A percentile compares a stretch with the other conserved stretches of the same genome.
Conservation (phyloP, 2,888 invertebrate genomes). For the Eutolmus rufibarbis region DNA sequence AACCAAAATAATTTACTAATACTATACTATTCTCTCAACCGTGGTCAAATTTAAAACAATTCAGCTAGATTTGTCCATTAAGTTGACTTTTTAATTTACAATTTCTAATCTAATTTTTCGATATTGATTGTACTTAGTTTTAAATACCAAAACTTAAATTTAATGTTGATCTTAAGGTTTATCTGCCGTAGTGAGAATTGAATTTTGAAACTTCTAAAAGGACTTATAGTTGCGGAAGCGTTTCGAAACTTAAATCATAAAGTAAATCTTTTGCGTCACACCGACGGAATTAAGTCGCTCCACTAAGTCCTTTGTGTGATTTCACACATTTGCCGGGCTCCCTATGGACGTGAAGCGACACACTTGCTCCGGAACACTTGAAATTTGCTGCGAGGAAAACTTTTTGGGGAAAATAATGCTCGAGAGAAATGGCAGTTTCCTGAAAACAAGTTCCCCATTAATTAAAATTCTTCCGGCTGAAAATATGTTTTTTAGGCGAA, state of each 20-base stretch:
- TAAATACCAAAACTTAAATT: too few species aligned
- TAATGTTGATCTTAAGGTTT: too few species aligned
- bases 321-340: not conserved
- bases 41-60: too few species aligned
- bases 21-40: too few species aligned
- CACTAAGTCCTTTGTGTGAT: not conserved
- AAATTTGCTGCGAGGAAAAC: not conserved
- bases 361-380: not conserved
- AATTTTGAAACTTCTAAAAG: not conserved
- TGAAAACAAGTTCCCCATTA: not conserved
- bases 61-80: too few species aligned
- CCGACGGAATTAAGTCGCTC: not conserved
- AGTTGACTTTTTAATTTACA: too few species aligned
- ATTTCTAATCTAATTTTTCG: too few species aligned
- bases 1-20: too few species aligned
- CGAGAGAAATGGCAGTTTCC: not conserved
- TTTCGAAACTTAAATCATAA: not conserved
- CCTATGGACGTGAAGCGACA: not conserved
- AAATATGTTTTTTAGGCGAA: not conserved
- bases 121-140: too few species aligned
- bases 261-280: not conserved
- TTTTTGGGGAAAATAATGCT: not conserved
- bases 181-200: too few species aligned
- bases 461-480: not conserved
- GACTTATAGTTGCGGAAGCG: not conserved